Base-by-base conservation (phyloP, 2,888 invertebrate genomes). In the Drosophila acutilabella region DNA sequence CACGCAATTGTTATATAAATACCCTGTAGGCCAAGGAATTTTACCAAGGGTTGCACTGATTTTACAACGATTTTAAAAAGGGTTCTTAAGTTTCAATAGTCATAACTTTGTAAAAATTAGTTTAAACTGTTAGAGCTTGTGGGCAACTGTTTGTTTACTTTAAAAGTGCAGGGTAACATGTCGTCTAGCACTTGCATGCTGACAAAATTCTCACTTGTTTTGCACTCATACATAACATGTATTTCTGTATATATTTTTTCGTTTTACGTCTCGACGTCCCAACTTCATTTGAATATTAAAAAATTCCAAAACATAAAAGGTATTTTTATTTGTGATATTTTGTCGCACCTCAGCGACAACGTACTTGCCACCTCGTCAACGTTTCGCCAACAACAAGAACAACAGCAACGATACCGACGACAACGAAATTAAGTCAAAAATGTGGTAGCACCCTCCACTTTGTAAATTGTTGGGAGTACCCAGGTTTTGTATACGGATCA, bases 301-400 rank as follows among this genome's bases (percentile, higher is more conserved):
- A 85, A 85, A 85, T 85, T 85, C 85, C 87, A 73, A 74, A 84
- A 84, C 84, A 84, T 81, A 83, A 86, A 81, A 86, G 86, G 87
- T 82, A 86, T 86, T 86, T 86, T 86, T 87, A 86, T 86, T 86
- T 87, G 85, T 72, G 87, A 82, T 88, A 89, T 84, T 89, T 90
- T 90, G 90, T 90, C 89, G 89, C 90, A 90, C 90, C 90, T 90
- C 85, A 70, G 83, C 82, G 88, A 90, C 90, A 90, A 87, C 86
- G 83, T 80, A 90, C 80, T 83, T 87, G 87, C 88, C 88, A 89
- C 88, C 88, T 84, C 71, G 67, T 65, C 66, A 68, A 66, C 74
- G 67, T 41, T 89, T 80, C 69, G 61, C 56, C 64, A 68, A 64
- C 73, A 61, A 23, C 64, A 41, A 47, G 44, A n/a, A 6, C 73